Conservation (phyloP, 2,797 vertebrate genomes). For the Sandelia bainsii region DNA sequence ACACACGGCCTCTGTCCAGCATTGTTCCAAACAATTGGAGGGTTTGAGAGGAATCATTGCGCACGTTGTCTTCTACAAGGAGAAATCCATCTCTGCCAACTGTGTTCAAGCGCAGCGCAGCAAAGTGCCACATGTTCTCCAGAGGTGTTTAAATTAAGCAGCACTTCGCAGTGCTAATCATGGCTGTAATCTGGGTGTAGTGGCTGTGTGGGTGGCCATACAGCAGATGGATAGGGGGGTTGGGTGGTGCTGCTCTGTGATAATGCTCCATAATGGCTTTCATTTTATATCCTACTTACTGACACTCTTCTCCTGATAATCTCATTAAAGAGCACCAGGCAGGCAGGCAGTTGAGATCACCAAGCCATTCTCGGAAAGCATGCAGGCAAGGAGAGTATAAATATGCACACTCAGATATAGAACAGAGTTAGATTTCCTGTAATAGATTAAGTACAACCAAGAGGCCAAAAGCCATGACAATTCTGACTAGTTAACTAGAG, state of each 20-base stretch:
- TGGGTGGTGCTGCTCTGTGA: conserved; percentile 78
- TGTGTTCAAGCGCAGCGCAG: conserved; percentile 60
- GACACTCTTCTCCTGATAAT: conserved; percentile 89
- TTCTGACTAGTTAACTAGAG: conserved; percentile 25
- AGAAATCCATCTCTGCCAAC: conserved; percentile 49
- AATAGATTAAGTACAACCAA: conserved; percentile 32
- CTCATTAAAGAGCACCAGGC: conserved; percentile 86
- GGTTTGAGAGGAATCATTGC: conserved; percentile 22
- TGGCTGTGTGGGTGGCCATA: conserved; percentile 85
- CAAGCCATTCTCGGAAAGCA: conserved; percentile 55
- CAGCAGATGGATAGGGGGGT: conserved; percentile 82
- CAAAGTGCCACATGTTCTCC: conserved; percentile 83
- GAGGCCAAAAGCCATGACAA: conserved; percentile 21
- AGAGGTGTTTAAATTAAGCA: conserved; percentile 87
- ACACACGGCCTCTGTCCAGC: conserved; percentile 5
- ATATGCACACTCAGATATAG: conserved; percentile 30
- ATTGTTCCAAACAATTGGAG: neutral
- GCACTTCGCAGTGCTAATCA: conserved; percentile 85
- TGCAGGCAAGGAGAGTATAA: conserved; percentile 29
- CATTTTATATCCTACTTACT: conserved; percentile 91
- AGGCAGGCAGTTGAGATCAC: conserved; percentile 65
- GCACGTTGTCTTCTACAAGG: conserved; percentile 20
- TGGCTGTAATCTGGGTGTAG: conserved; percentile 85
- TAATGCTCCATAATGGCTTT: conserved; percentile 90
- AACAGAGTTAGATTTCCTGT: conserved; percentile 38